These are phyloP conservation scores for Gouania willdenowi DNA, from an alignment of 2,797 vertebrate genomes.

Conservation along the genomic window DNA sequence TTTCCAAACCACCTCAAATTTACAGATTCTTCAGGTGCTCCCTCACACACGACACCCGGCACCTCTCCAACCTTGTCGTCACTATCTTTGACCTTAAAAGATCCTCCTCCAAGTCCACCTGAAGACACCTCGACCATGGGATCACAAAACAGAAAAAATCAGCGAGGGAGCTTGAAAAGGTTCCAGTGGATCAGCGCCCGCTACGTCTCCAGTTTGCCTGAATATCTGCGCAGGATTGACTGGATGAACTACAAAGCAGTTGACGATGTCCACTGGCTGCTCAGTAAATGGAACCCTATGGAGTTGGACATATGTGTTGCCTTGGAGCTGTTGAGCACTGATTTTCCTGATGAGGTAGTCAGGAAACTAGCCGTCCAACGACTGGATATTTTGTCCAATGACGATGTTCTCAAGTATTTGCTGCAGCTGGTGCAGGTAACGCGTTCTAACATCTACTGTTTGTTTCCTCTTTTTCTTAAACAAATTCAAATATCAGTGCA, in stretches of 20 bases:
- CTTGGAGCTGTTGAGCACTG: slow-evolving; percentile 75
- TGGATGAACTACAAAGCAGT: slow-evolving; percentile 68
- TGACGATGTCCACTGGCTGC: slow-evolving; percentile 75
- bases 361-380: slow-evolving; percentile 70
- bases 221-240: slow-evolving; percentile 65
- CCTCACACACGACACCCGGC: not conserved
- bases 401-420: slow-evolving; percentile 74
- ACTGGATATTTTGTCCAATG: slow-evolving; percentile 71
- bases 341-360: slow-evolving; percentile 71
- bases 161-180: slow-evolving; percentile 37
- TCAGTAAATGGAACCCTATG: slow-evolving; percentile 60
- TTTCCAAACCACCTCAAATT: slow-evolving; percentile 55
- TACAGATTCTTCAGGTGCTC: not conserved
- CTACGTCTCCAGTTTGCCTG: slow-evolving; percentile 69
- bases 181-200: slow-evolving; percentile 61
- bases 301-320: slow-evolving; percentile 73
- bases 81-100: not conserved
- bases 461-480: no score
- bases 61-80: not conserved
- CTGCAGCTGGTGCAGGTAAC: slow-evolving; percentile 82
- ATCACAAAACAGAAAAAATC: not conserved
- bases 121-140: not conserved
- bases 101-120: not conserved
- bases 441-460: no score
- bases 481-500: no score